Conservation (phyloP, 2,797 vertebrate species). For the Acanthiza pusilla region DNA sequence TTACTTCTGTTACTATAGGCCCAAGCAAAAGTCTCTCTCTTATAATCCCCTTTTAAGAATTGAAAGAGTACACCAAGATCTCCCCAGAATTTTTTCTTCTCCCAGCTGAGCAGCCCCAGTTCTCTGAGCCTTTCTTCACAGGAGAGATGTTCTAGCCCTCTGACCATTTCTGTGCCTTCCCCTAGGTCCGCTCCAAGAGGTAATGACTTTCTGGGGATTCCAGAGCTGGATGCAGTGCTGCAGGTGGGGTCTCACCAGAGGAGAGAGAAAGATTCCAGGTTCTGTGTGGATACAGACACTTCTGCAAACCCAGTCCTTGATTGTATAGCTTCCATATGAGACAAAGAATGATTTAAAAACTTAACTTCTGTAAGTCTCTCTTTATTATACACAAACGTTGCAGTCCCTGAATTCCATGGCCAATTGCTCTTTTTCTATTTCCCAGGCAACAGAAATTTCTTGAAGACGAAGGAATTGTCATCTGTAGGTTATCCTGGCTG, state of each 20-base stretch:
- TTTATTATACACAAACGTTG: neutral
- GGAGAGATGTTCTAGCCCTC: neutral
- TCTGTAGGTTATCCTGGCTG: neutral
- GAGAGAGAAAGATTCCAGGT: neutral
- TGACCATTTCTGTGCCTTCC: neutral
- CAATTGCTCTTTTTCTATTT: neutral
- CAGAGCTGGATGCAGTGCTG: neutral
- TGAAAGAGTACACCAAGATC: neutral
- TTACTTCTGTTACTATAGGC: neutral
- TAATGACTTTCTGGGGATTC: neutral
- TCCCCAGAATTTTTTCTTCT: neutral
- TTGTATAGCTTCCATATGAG: neutral
- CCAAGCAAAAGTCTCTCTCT: neutral
- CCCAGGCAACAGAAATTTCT: neutral
- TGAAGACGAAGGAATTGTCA: neutral
- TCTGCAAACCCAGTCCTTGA: neutral
- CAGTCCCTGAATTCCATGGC: neutral
- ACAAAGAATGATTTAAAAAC: neutral
- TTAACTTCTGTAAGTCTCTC: neutral
- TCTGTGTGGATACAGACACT: neutral
- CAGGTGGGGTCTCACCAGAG: neutral
- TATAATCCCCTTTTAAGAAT: accelerated
- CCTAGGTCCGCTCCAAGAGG: neutral
- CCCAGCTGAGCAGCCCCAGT: accelerated
- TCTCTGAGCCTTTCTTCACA: neutral